Evolutionary conservation across 2,888 invertebrate genomes (phyloP), one percentile per base, ranked within the genome.

Genomic region (Magallana nippona): DNA sequence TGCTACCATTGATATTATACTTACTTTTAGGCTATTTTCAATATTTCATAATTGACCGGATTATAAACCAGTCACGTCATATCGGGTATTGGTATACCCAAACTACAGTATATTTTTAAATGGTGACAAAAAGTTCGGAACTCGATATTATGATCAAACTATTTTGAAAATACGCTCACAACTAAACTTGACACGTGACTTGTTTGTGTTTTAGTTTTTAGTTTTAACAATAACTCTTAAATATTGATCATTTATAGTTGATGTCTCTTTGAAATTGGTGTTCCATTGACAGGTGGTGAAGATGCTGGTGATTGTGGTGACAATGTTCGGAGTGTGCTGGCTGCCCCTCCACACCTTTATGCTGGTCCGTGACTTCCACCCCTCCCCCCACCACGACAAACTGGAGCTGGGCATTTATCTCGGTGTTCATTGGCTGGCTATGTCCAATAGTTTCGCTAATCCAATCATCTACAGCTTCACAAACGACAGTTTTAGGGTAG

Each of bases 381-480:
- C 91, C 1, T 77, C 79, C 10, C 58, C 78, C 3, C 81, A 86
- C 8, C 85, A 88, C 44, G 87, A 84, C 17, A 86, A 86, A n/a
- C 81, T 88, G 8, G 79, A 91, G 13, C 89, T 89, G 27, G 89
- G 86, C 71, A 81, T 93, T 15, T 94, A 92, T 87, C 90, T 91
- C 79, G 86, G 89, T 44, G 91, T 90, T 56, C 93, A 94, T 83
- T 93, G 93, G 93, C 87, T 93, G 71, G 94, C 94, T 62, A 94
- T 94, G 93, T 92, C 93, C 27, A 94, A 94, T 87, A 93, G 93
- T 82, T 94, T 93, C 84, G 92, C 92, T 19, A 94, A 94, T 86
- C 93, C 94, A 44, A 92, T 94, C 56, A 92, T 94, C 55, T 94
- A 94, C 83, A 92, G 94, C 55, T 94, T 94, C 88, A 92, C 93